Evolutionary conservation across 1,140 invertebrate species (phyloP), one percentile per base, ranked within the genome.

Genomic region (Lordiphosa clarofinis): DNA sequence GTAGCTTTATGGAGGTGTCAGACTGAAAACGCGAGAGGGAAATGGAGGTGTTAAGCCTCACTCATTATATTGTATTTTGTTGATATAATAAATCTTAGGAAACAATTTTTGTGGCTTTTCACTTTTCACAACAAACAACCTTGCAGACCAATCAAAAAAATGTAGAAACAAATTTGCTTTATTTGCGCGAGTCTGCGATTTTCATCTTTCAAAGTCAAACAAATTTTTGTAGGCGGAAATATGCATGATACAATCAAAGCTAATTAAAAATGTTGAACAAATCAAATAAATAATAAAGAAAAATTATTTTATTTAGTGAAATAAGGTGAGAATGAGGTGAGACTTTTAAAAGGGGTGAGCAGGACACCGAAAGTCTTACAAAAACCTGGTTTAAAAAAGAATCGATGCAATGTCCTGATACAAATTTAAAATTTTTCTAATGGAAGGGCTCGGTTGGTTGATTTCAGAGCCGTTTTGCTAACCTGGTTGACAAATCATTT

Each of bases 101-200:
- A 39, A 66, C 42, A 64, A 33, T 62, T 54, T 62, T 36, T 39
- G 31, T 12, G 11, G 40, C 68, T 63, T 63, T 76, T 75, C 66
- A 65, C 49, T 71, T 74, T 65, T 55, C 61, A 58, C 56, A 58
- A 55, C 56, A 37, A 33, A 31, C 56, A 64, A 56, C 76, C 76
- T 84, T 76, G 78, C 40, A 33, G 57, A 67, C 57, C 60, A 81
- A 81, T 81, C 60, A 72, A 68, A 72, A 81, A 73, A 65, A 48
- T 40, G 55, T 42, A 33, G 39, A 48, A 61, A 52, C 10, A 31
- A 47, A 61, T 48, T 24, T 55, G 39, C 47, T 53, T 37, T 66
- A 38, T 68, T 24, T 24, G 21, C 6, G 21, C 4, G 21, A 4
- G 21, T 0, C 21, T 24, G 21, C 21, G 21, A 5, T 24, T 24